Conservation (phyloP, 2,797 vertebrate genomes). For the Acipenser transmontanus region DNA sequence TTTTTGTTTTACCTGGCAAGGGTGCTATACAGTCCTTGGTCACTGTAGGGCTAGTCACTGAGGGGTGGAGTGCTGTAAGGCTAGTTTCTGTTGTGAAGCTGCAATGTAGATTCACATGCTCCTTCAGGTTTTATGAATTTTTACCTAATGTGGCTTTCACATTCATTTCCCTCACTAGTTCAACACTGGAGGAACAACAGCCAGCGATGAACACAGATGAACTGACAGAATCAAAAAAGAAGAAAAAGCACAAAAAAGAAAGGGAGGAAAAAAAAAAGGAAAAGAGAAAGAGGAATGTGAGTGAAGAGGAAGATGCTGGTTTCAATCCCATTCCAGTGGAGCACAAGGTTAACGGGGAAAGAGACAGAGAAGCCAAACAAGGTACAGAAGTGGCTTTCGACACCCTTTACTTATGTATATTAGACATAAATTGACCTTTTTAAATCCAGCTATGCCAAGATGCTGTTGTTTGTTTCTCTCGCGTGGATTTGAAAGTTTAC, state of each 20-base stretch:
- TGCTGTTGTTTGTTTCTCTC: too few relatives aligned
- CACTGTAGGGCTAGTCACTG: too few relatives aligned
- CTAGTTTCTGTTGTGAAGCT: too few relatives aligned
- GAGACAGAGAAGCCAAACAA: conserved; percentile 23
- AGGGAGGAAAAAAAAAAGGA: conserved; percentile 45
- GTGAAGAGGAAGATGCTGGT: conserved; percentile 3
- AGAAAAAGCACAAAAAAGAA: conserved; percentile 48
- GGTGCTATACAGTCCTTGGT: too few relatives aligned
- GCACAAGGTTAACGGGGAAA: conserved; percentile 23
- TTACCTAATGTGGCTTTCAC: too few relatives aligned
- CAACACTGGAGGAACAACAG: conserved; percentile 16
- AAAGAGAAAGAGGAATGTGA: conserved; percentile 36
- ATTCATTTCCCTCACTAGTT: conserved; percentile 8
- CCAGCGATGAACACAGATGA: conserved; percentile 6
- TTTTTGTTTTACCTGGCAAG: too few relatives aligned
- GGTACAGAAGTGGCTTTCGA: conserved; percentile 31
- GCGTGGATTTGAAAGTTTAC: too few relatives aligned
- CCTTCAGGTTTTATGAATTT: too few relatives aligned
- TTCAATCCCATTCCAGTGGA: conserved; percentile 19
- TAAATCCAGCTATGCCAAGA: too few relatives aligned
- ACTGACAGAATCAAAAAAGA: conserved; percentile 34
- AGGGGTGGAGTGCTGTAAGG: too few relatives aligned
- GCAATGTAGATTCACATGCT: too few relatives aligned
- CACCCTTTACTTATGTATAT: neutral
- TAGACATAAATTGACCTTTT: too few relatives aligned